Evolutionary conservation across 2,888 invertebrate species (phyloP).

Genomic region (Hybos culiciformis): DNA sequence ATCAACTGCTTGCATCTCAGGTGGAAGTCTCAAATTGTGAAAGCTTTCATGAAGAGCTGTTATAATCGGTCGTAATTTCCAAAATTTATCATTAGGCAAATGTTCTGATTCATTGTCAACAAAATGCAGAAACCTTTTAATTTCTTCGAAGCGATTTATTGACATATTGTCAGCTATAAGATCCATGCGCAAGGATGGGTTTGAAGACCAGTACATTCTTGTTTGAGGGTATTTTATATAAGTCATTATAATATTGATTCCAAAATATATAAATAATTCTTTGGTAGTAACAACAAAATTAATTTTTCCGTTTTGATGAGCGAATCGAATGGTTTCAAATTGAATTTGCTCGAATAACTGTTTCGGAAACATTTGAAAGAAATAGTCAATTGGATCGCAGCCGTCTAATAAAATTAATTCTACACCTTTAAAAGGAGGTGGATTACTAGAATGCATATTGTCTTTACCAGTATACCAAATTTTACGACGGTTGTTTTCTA

Average conservation of each 20-base stretch:
- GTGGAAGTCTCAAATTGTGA: not conserved
- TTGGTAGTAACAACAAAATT: not conserved
- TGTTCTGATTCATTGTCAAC: not conserved
- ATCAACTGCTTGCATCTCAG: slow-evolving; percentile 13
- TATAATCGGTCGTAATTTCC: not conserved
- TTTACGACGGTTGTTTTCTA: no score
- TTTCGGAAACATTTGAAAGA: no score
- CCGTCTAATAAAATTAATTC: no score
- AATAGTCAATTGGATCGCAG: no score
- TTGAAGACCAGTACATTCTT: not conserved
- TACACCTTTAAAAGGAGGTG: not conserved
- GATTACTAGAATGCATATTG: not conserved
- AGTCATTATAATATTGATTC: not conserved
- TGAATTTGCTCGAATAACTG: no score
- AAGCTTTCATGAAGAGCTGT: not conserved
- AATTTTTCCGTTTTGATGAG: not conserved
- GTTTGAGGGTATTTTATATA: not conserved
- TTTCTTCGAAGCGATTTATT: not conserved
- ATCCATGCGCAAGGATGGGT: not conserved
- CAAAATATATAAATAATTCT: not conserved
- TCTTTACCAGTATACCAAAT: not conserved
- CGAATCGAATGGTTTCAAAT: not conserved
- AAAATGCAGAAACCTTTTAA: not conserved
- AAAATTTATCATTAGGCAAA: not conserved
- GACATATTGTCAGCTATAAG: not conserved